phyloP scores from a whole-genome alignment of 2,113 vertebrate species.

The Aspiorhynchus laticeps region DNA sequence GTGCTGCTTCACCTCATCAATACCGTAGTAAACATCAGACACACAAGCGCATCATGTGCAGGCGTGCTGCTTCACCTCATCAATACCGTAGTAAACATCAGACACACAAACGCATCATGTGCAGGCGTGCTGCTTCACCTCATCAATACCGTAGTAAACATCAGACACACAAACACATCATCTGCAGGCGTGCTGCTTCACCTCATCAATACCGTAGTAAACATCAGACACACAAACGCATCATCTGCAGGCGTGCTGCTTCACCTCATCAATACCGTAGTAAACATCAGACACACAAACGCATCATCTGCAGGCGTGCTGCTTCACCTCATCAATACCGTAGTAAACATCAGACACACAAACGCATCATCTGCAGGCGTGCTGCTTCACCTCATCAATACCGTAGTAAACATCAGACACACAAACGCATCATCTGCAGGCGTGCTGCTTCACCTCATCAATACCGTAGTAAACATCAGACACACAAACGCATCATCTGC shows the following conservation, averaged over 20 bases:
- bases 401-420: neutral
- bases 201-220: neutral
- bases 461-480: neutral
- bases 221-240: too few relatives aligned
- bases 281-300: neutral
- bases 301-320: too few relatives aligned
- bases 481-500: too few relatives aligned
- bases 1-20: neutral
- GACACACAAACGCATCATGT: too few relatives aligned
- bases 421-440: too few relatives aligned
- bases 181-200: neutral
- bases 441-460: neutral
- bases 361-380: too few relatives aligned
- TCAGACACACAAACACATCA: too few relatives aligned
- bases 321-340: neutral
- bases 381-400: neutral
- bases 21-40: neutral
- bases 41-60: too few relatives aligned
- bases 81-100: neutral
- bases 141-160: neutral
- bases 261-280: neutral
- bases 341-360: neutral
- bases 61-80: neutral
- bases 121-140: neutral
- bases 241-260: neutral